Conservation (phyloP, 1,140 invertebrate species). For the Zaprionus lachaisei region DNA sequence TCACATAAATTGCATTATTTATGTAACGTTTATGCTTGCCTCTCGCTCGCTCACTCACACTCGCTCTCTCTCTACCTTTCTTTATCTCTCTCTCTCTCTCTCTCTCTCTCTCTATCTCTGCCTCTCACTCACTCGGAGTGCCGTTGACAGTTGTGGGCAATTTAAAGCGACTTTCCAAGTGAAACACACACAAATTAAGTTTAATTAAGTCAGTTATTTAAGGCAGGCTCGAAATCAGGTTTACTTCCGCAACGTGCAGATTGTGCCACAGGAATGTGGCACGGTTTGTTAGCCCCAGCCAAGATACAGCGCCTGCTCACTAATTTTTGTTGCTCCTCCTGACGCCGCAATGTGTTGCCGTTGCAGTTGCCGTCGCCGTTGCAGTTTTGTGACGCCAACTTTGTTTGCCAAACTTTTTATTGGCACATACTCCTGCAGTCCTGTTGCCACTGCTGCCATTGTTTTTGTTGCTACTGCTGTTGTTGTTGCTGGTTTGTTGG, state of each 20-base stretch:
- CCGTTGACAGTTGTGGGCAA: constrained; percentile 57
- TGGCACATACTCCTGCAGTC: constrained; percentile 75
- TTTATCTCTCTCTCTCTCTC: background rate
- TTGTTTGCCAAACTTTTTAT: constrained; percentile 83
- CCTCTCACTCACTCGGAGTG: background rate
- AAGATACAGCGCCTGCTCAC: constrained; percentile 34
- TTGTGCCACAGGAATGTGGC: constrained; percentile 24
- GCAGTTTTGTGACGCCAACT: constrained; percentile 81
- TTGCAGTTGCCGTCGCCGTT: constrained; percentile 49
- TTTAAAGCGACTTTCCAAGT: constrained; percentile 34
- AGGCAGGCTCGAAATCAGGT: constrained; percentile 45
- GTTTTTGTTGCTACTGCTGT: constrained; percentile 7
- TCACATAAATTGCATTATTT: constrained; percentile 81
- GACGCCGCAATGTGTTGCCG: constrained; percentile 27
- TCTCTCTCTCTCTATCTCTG: background rate
- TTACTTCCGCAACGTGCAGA: constrained; percentile 45
- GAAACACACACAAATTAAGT: constrained; percentile 64
- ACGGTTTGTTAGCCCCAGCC: constrained; percentile 21
- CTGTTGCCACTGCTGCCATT: constrained; percentile 22
- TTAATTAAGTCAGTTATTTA: constrained; percentile 74
- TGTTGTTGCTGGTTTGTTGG: constrained; percentile 21
- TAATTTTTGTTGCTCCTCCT: constrained; percentile 55
- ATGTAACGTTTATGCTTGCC: constrained; percentile 69
- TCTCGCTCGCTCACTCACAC: background rate
- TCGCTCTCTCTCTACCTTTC: background rate